These are phyloP conservation scores for Polietes domitor DNA, from an alignment of 2,888 invertebrate genomes.

Conservation along the genomic window DNA sequence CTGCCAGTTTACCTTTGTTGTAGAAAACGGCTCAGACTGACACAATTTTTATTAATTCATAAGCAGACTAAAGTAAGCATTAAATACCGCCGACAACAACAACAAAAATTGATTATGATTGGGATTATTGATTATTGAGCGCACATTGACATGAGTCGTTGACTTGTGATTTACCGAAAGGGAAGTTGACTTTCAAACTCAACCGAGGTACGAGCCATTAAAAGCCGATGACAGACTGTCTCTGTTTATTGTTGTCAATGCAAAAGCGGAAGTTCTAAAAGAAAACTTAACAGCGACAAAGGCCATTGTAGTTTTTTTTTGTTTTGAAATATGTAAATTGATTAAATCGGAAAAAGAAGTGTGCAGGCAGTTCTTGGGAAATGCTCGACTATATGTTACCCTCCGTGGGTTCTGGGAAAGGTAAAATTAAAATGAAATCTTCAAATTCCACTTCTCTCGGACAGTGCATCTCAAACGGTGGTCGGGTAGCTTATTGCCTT, in stretches of 20 bases:
- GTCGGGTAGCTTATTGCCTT: too few species aligned
- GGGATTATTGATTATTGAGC: conserved; percentile 25
- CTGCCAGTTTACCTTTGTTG: background rate
- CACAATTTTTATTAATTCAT: conserved; percentile 31
- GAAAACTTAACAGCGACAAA: background rate
- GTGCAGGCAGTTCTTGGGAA: background rate
- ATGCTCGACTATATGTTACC: background rate
- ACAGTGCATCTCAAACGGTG: too few species aligned
- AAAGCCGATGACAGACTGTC: conserved; percentile 8
- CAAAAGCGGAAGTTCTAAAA: conserved; percentile 29
- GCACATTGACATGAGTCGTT: conserved; percentile 36
- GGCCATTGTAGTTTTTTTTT: background rate
- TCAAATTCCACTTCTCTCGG: too few species aligned
- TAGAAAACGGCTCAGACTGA: background rate
- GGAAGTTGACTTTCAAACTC: conserved; percentile 34
- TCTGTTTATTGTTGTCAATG: background rate
- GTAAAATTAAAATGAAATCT: too few species aligned
- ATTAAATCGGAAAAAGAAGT: background rate
- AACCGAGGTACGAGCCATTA: background rate
- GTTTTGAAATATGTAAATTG: background rate
- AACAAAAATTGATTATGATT: background rate
- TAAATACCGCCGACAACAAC: background rate
- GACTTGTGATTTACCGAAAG: conserved; percentile 31
- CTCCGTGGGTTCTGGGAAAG: background rate
- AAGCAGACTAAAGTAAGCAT: background rate